Evolutionary conservation across 2,797 vertebrate species (phyloP).

Genomic region (Thunnus albacares): DNA sequence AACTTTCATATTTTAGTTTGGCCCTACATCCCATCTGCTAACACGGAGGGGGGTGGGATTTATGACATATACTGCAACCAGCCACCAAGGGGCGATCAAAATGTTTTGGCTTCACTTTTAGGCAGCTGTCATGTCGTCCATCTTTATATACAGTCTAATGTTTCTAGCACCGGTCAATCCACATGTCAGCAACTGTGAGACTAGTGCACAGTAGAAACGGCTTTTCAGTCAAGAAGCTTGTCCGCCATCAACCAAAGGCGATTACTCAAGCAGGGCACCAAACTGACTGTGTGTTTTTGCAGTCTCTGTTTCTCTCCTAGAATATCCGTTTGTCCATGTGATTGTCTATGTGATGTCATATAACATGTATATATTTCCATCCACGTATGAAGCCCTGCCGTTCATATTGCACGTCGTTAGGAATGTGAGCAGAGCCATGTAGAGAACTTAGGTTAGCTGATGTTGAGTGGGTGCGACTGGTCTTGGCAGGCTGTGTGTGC

Average conservation of each 20-base stretch:
- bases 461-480: constrained; percentile 34
- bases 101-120: no score
- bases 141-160: no score
- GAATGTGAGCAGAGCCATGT: constrained; percentile 11
- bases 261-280: constrained; percentile 38
- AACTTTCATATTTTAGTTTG: no score
- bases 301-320: background rate
- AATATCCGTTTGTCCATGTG: constrained; percentile 1
- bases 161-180: background rate
- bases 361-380: background rate
- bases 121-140: no score
- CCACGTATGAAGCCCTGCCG: background rate
- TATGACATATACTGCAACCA: no score
- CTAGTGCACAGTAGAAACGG: background rate
- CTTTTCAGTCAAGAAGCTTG: constrained; percentile 46
- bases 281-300: constrained; percentile 39
- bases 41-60: no score
- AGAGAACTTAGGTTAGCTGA: constrained; percentile 24
- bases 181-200: constrained; percentile 17
- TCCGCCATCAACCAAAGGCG: constrained; percentile 29
- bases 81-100: no score
- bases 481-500: constrained; percentile 9
- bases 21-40: no score
- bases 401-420: background rate
- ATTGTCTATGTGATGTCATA: background rate